Base-by-base conservation (phyloP, 2,888 invertebrate genomes). In the Napeogenes sylphis region DNA sequence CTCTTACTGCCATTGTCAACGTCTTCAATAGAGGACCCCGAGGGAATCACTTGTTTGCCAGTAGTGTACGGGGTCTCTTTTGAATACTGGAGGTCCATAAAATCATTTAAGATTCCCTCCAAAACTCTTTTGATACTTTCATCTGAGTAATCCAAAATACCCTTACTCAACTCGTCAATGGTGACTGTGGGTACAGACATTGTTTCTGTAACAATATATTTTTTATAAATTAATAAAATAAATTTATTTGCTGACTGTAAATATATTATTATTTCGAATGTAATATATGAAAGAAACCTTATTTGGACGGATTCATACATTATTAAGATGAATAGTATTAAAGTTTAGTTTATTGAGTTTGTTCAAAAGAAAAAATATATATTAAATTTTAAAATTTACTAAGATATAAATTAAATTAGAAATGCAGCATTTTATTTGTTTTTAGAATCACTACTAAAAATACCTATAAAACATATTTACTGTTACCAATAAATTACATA, bases 31-130 rank as follows among this genome's bases (percentile, higher is more conserved):
- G 80, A 78, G 0, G 79, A 68, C 0, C 77, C 84, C 0, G 73
- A 58, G 0, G 90, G 90, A 0, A 90, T 14, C 0, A 90, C 81
- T 58, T 80, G 81, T 65, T 87, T 78, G 4, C 90, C 90, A 2
- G 86, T 87, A 0, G 90, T 89, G 73, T 87, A 90, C 0, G 85
- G 84, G 4, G 88, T 90, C 58, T 81, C 81, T 64, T 85, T 85
- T 0, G 76, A 84, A 54, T 83, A 87, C 35, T 84, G 84, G 0
- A 90, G 74, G 64, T 88, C 87, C 89, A 90, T 88, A 73, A 74
- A 86, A 68, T 90, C 90, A 47, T 87, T 87, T 0, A 90, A 75
- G 10, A 90, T 68, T 2, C 87, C 84, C 73, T 82, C 84, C 12
- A 88, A 75, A 55, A 87, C 84, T 64, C 81, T 87, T 73, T 81